Percentiles rank a stretch among this genome's conserved stretches.
These are phyloP conservation scores for Synodontis membranacea DNA, from an alignment of 2,113 vertebrate species.

Conservation along the genomic window DNA sequence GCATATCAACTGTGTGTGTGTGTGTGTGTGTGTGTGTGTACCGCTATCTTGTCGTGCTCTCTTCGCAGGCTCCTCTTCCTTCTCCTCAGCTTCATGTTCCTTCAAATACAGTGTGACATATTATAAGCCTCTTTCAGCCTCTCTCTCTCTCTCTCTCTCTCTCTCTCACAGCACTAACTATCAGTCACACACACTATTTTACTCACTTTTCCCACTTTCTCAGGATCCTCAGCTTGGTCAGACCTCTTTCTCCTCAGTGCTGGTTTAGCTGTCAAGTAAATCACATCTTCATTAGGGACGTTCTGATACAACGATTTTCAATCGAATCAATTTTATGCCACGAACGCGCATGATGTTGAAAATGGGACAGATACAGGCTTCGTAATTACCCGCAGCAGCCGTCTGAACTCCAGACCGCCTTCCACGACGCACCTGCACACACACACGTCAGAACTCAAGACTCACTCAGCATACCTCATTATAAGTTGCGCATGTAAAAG, in stretches of 20 bases:
- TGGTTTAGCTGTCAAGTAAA: slow-evolving; percentile 34
- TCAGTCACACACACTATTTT: not conserved
- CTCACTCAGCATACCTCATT: not conserved
- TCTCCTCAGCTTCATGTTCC: slow-evolving; percentile 41
- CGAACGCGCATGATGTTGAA: not conserved
- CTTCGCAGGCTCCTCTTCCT: slow-evolving; percentile 16
- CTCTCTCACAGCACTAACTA: not conserved
- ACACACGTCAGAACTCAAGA: not conserved
- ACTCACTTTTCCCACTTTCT: slow-evolving; percentile 56
- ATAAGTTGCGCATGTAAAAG: not conserved
- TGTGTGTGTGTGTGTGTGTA: slow-evolving; percentile 2
- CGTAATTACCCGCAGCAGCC: not conserved
- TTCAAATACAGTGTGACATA: slow-evolving; percentile 13
- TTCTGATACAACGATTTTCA: not conserved
- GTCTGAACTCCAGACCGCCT: slow-evolving; percentile 52
- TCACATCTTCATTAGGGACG: not conserved
- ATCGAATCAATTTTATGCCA: not conserved
- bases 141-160: not conserved
- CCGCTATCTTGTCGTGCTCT: slow-evolving; percentile 11
- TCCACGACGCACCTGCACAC: slow-evolving; percentile 32
- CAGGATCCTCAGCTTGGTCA: slow-evolving; percentile 59
- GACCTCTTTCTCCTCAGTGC: slow-evolving; percentile 59
- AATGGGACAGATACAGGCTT: not conserved
- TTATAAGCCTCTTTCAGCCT: not conserved
- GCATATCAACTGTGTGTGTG: not conserved